A percentile compares a stretch with the other conserved stretches of the same genome.
Conservation (phyloP, 2,113 vertebrate species). For the Muscicapa adusta region DNA sequence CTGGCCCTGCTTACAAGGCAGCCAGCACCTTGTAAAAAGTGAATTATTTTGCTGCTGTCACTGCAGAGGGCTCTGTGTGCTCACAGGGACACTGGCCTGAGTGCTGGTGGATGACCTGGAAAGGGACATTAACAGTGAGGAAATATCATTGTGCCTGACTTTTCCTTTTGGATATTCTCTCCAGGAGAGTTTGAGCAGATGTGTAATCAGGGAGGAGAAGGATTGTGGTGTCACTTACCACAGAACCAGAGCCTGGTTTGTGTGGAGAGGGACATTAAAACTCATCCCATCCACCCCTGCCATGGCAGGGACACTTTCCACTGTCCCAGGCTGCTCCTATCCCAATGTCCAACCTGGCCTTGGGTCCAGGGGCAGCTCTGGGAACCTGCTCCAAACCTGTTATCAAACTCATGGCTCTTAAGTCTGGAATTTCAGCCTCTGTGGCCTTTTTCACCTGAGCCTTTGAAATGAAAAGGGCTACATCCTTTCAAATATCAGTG, state of each 20-base stretch:
- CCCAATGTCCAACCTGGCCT: not conserved
- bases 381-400: not conserved
- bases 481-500: not conserved
- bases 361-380: not conserved
- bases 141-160: not conserved
- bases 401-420: not conserved
- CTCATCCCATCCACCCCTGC: not conserved
- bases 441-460: not conserved
- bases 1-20: not conserved
- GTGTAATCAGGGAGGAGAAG: not conserved
- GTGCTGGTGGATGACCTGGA: not conserved
- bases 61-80: not conserved
- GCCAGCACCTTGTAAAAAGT: no score
- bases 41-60: not conserved
- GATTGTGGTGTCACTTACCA: not conserved
- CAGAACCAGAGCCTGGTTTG: not conserved
- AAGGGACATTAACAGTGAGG: not conserved
- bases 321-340: not conserved
- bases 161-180: not conserved
- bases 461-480: not conserved
- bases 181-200: not conserved
- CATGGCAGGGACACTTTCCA: not conserved
- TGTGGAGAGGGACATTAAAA: not conserved
- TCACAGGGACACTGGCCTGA: no score
- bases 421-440: not conserved